A percentile compares a stretch with the other conserved stretches of the same genome.
These are phyloP conservation scores for Pipa parva DNA, from an alignment of 2,113 vertebrate genomes.

Conservation along the genomic window DNA sequence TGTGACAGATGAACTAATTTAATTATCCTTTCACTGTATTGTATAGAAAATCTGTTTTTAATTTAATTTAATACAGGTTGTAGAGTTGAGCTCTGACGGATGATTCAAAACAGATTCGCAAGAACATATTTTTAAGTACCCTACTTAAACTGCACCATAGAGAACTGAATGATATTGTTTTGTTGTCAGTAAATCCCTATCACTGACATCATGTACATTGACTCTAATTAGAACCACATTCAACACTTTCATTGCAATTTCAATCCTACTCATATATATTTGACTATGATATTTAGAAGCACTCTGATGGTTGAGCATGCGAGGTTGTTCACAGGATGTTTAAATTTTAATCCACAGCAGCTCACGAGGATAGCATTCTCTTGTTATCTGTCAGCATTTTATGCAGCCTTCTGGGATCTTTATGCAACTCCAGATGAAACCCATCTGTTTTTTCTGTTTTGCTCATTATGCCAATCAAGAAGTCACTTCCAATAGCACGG, in stretches of 20 bases:
- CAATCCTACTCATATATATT: slow-evolving; percentile 36
- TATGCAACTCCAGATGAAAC: slow-evolving; percentile 52
- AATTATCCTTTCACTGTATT: too few relatives aligned
- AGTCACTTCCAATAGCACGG: slow-evolving; percentile 35
- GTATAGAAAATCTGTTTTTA: too few relatives aligned
- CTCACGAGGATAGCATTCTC: slow-evolving; percentile 48
- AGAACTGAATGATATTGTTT: slow-evolving; percentile 19
- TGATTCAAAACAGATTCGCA: slow-evolving; percentile 13
- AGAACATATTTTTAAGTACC: slow-evolving; percentile 6
- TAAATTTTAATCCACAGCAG: slow-evolving; percentile 62
- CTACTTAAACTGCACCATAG: slow-evolving; percentile 22
- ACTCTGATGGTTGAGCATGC: slow-evolving; percentile 38
- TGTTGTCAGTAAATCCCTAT: slow-evolving; percentile 14
- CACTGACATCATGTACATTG: not conserved
- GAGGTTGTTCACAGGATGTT: slow-evolving; percentile 48
- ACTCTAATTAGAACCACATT: slow-evolving; percentile 26
- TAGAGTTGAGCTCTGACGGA: not conserved
- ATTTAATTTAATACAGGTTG: slow-evolving; percentile 1
- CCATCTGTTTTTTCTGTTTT: slow-evolving; percentile 50
- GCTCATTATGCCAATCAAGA: slow-evolving; percentile 53
- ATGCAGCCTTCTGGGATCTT: slow-evolving; percentile 55
- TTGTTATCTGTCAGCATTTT: slow-evolving; percentile 62
- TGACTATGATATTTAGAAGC: slow-evolving; percentile 34
- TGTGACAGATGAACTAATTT: too few relatives aligned
- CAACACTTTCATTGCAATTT: slow-evolving; percentile 13